Base-by-base conservation (phyloP, 2,113 vertebrate genomes). In the Psephotus haematonotus region DNA sequence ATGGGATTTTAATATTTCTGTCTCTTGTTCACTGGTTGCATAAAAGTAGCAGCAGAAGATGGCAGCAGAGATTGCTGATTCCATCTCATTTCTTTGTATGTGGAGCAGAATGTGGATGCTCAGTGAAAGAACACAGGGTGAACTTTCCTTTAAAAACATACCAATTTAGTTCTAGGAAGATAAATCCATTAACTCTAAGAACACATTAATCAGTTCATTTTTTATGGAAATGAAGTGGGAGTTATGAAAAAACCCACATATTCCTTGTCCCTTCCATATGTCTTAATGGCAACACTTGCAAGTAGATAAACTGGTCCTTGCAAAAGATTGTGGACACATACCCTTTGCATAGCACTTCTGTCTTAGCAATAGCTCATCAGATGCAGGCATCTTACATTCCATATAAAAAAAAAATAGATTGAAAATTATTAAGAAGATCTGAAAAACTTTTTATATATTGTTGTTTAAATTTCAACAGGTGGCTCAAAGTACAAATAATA, bases 41-140 rank as follows among this genome's bases (percentile, higher is more conserved):
- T 41, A 49, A 88, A 95, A 55, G 14, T 37, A 67, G 37, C 52
- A 94, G 90, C 98, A 97, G 97, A 97, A 98, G 98, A 95, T 97
- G 98, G 98, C 97, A 98, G 98, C 96, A 98, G 97, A 98, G 98
- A 97, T 97, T 72, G 81, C 97, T 90, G 72, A 49, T 31, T 90
- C 24, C 2, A 7, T 88, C 39, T 81, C 5, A 1, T 59, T 72
- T 80, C 85, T 59, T 63, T 60, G 23, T 69, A 33, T 5, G 53
- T 82, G 67, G 47, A 63, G 68, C 67, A 92, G 72, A 93, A 91
- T 81, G 43, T 1, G 19, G 64, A 75, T 81, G 43, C 69, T 89
- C 43, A 65, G 46, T 89, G 65, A 52, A 94, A 63, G 39, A 97
- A 91, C 23, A 68, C 14, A 35, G 63, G 69, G n/a, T 90, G 69